These are phyloP conservation scores for Oscheius sp. DNA, from an alignment of 1,140 invertebrate species.

Conservation along the genomic window DNA sequence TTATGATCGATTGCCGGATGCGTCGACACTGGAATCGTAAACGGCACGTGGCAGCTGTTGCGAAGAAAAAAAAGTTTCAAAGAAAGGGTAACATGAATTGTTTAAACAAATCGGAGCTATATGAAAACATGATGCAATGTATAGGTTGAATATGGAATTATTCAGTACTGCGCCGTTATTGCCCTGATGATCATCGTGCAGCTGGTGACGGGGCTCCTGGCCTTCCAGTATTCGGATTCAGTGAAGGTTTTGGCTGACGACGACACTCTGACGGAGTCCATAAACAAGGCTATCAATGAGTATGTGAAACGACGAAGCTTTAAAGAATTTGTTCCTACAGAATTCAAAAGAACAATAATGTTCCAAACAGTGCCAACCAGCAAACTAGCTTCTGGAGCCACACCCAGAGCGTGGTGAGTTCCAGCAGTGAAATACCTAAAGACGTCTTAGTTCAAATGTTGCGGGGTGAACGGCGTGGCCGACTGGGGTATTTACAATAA, in stretches of 20 bases:
- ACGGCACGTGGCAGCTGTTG: not conserved
- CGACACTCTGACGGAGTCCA: slow-evolving; percentile 18
- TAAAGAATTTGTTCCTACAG: not conserved
- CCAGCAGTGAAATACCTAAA: not conserved
- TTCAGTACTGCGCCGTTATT: slow-evolving; percentile 32
- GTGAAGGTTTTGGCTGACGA: slow-evolving; percentile 19
- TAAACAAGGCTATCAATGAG: slow-evolving; percentile 3
- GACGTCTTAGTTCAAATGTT: slow-evolving; percentile 25
- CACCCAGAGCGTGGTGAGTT: slow-evolving; percentile 16
- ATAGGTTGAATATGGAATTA: slow-evolving; percentile 8
- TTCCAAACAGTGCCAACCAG: not conserved
- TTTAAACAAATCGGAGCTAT: not conserved
- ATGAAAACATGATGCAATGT: not conserved
- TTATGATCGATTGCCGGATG: not conserved
- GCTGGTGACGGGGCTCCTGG: slow-evolving; percentile 29
- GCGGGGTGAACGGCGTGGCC: not conserved
- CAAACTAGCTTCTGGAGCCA: slow-evolving; percentile 28
- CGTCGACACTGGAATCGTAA: not conserved
- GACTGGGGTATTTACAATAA: slow-evolving; percentile 6
- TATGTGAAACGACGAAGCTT: not conserved
- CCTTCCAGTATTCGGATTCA: slow-evolving; percentile 31
- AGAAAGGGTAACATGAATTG: too few species aligned
- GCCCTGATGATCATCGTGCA: slow-evolving; percentile 34
- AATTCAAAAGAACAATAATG: not conserved
- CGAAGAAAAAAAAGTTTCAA: not conserved